These are phyloP conservation scores for Oscarella lobularis DNA, from an alignment of 37 sponge, comb jelly and placozoan genomes.

Conservation along the genomic window DNA sequence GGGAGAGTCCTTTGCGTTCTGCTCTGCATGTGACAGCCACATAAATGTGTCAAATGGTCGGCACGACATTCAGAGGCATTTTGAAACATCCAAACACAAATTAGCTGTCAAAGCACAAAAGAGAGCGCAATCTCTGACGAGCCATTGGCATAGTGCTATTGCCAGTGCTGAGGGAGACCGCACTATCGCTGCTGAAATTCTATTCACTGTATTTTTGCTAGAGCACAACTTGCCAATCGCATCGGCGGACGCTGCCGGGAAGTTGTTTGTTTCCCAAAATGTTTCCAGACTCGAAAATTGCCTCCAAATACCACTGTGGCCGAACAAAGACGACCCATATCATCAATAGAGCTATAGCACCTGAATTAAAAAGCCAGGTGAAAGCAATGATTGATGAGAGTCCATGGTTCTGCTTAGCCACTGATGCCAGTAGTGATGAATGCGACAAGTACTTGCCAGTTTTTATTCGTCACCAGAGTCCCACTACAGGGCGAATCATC, in stretches of 20 bases:
- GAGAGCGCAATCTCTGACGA: too few species aligned
- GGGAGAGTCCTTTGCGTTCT: constrained; percentile 13
- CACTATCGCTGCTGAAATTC: too few species aligned
- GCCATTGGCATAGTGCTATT: too few species aligned
- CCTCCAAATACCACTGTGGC: constrained; percentile 13
- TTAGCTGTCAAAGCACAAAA: too few species aligned
- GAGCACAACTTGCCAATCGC: too few species aligned
- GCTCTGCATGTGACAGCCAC: constrained; percentile 8
- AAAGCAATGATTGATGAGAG: not conserved
- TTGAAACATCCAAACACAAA: constrained; percentile 27
- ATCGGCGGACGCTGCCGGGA: too few species aligned
- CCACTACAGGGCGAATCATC: not conserved
- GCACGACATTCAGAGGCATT: constrained; percentile 30
- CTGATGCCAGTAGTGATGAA: not conserved
- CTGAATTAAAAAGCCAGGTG: too few species aligned
- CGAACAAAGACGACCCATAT: constrained; percentile 29
- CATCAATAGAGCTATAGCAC: constrained; percentile 18
- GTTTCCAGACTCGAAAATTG: constrained; percentile 33
- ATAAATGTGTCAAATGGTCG: constrained; percentile 24
- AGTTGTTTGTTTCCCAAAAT: too few species aligned
- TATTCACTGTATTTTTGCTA: too few species aligned
- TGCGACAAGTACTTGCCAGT: not conserved
- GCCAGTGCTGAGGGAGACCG: not conserved
- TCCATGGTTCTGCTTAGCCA: not conserved
- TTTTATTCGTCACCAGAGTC: not conserved